These are phyloP conservation scores for Caenorhabditis brenneri DNA, from an alignment of 1,140 invertebrate species.

Conservation along the genomic window DNA sequence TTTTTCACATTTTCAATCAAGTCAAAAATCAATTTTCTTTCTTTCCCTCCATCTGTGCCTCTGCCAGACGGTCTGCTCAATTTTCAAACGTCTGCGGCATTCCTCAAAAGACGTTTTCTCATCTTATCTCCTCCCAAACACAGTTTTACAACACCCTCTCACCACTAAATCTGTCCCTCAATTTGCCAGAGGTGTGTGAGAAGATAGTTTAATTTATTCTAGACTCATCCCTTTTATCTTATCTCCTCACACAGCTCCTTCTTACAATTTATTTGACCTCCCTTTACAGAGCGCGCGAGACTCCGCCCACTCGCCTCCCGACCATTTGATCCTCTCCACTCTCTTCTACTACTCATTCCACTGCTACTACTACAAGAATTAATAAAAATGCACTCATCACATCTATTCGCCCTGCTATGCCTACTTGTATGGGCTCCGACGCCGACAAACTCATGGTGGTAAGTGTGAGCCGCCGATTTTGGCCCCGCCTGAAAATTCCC, in stretches of 20 bases:
- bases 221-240: not conserved
- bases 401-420: not conserved
- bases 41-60: too few relatives aligned
- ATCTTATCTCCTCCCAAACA: not conserved
- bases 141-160: not conserved
- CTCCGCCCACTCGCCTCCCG: too few relatives aligned
- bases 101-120: not conserved
- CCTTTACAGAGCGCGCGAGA: too few relatives aligned
- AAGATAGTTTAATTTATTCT: not conserved
- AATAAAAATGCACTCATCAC: not conserved
- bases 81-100: not conserved
- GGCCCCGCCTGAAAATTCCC: too few relatives aligned
- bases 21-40: not conserved
- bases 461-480: too few relatives aligned
- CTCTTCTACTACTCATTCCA: too few relatives aligned
- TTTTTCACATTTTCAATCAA: too few relatives aligned
- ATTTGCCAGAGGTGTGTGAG: not conserved
- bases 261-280: conserved; percentile 17
- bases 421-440: not conserved
- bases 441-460: not conserved
- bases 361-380: too few relatives aligned
- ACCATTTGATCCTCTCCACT: not conserved
- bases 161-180: not conserved
- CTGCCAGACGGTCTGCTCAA: not conserved
- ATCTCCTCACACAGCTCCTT: too few relatives aligned